Conservation (phyloP, 2,888 invertebrate species). For the Imbricaverruca yamaguchii region DNA sequence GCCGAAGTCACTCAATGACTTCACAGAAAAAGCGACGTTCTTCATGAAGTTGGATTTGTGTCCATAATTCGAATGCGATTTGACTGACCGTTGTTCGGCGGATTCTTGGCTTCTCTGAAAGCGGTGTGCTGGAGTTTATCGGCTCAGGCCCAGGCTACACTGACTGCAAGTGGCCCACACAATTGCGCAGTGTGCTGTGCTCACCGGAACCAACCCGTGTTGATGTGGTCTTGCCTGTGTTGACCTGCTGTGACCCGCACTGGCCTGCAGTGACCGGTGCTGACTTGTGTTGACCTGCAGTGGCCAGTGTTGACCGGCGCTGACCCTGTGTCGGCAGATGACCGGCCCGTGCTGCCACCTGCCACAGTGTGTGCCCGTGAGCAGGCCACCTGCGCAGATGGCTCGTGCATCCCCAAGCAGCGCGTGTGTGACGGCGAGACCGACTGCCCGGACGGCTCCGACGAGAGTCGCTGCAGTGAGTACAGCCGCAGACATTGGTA, state of each 20-base stretch:
- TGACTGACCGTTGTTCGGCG: too few species aligned
- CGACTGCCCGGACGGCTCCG: conserved; percentile 81
- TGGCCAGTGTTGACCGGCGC: background rate
- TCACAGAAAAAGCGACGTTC: too few species aligned
- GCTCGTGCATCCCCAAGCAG: conserved; percentile 74
- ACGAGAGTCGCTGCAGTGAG: conserved; percentile 82
- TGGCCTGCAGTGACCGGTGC: background rate
- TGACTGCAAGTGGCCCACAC: too few species aligned
- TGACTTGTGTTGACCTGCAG: background rate
- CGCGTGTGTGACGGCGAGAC: conserved; percentile 45
- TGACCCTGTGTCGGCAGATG: conserved; percentile 32
- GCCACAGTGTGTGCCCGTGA: conserved; percentile 54
- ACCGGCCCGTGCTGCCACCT: conserved; percentile 45
- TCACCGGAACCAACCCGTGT: background rate
- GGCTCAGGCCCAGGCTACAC: too few species aligned
- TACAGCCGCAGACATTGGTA: background rate
- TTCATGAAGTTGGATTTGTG: too few species aligned
- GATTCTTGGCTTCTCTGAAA: too few species aligned
- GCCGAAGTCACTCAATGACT: too few species aligned
- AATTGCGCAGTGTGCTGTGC: too few species aligned
- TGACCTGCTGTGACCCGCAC: background rate
- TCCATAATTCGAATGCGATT: too few species aligned
- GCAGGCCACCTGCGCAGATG: conserved; percentile 82
- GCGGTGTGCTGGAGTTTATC: too few species aligned
- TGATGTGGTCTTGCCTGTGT: too few species aligned